Percentiles rank a stretch among this genome's conserved stretches.
Conservation (phyloP, 2,797 vertebrate species). For the Spondyliosoma cantharus region DNA sequence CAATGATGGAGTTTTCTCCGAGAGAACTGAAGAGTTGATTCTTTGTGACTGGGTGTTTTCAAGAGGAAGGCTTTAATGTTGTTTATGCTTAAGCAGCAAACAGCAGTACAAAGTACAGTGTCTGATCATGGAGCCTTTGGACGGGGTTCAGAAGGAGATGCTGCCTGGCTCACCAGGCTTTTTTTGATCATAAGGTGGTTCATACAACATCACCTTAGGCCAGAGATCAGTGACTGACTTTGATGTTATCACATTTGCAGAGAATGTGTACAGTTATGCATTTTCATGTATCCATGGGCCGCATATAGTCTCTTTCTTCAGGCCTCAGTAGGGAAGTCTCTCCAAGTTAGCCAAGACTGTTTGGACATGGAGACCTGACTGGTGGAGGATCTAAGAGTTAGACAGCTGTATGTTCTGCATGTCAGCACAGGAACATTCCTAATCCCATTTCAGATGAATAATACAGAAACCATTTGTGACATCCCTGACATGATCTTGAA, state of each 20-base stretch:
- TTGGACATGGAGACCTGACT: neutral
- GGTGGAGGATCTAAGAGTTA: slow-evolving; percentile 2
- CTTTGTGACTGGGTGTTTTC: neutral
- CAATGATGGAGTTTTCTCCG: slow-evolving; percentile 9
- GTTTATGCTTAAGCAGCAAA: slow-evolving; percentile 22
- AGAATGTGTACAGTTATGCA: slow-evolving; percentile 2
- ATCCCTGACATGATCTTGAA: slow-evolving; percentile 39
- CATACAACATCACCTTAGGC: neutral
- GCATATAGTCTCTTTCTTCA: neutral
- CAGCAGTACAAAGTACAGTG: slow-evolving; percentile 14
- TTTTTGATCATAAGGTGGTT: slow-evolving; percentile 27
- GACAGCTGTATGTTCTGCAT: slow-evolving; percentile 15
- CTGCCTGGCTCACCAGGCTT: neutral
- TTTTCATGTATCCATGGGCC: neutral
- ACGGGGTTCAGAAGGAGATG: neutral
- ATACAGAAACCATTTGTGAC: slow-evolving; percentile 29
- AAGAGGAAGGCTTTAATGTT: neutral
- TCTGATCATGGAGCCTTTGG: slow-evolving; percentile 2
- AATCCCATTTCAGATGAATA: slow-evolving; percentile 41
- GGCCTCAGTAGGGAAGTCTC: neutral
- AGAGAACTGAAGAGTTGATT: neutral
- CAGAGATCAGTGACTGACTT: slow-evolving; percentile 12
- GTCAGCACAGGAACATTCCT: slow-evolving; percentile 5
- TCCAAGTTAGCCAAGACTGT: neutral
- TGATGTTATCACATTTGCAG: slow-evolving; percentile 3